Conservation (phyloP, 1,140 invertebrate genomes). For the Temnothorax nylanderi region DNA sequence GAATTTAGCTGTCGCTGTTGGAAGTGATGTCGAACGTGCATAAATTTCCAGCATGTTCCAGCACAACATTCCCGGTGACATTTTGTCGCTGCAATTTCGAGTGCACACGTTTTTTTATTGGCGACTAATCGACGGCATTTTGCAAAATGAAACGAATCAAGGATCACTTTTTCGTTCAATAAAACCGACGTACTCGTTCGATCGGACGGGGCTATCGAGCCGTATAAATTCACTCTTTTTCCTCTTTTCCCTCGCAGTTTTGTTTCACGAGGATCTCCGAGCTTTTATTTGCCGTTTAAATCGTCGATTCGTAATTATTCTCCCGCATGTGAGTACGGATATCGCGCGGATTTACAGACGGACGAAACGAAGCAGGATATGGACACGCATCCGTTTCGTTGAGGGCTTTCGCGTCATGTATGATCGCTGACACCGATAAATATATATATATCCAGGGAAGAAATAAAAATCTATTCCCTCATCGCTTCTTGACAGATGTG, state of each 20-base stretch:
- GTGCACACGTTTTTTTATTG: constrained; percentile 54
- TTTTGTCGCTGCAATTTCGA: constrained; percentile 16
- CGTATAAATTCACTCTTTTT: constrained; percentile 37
- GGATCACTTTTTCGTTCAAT: constrained; percentile 61
- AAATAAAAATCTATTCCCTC: neutral
- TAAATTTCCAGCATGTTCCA: neutral
- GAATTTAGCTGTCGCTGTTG: neutral
- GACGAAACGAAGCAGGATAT: constrained; percentile 15
- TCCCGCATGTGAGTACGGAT: neutral
- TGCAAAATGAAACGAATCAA: constrained; percentile 36
- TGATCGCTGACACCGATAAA: constrained; percentile 11
- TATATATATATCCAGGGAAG: neutral
- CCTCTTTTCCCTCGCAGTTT: constrained; percentile 8
- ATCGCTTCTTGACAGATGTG: neutral
- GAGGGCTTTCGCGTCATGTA: neutral
- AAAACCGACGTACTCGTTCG: constrained; percentile 23
- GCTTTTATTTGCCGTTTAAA: constrained; percentile 53
- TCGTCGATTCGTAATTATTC: constrained; percentile 38
- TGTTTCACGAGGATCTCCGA: constrained; percentile 4
- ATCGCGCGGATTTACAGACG: constrained; percentile 21
- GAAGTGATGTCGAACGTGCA: neutral
- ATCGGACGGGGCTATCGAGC: constrained; percentile 13
- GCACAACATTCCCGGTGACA: neutral
- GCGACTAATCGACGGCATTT: constrained; percentile 11
- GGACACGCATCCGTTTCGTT: neutral